A percentile compares a stretch with the other conserved stretches of the same genome.
Conservation (phyloP, 2,113 vertebrate species). For the Varanus salvator region DNA sequence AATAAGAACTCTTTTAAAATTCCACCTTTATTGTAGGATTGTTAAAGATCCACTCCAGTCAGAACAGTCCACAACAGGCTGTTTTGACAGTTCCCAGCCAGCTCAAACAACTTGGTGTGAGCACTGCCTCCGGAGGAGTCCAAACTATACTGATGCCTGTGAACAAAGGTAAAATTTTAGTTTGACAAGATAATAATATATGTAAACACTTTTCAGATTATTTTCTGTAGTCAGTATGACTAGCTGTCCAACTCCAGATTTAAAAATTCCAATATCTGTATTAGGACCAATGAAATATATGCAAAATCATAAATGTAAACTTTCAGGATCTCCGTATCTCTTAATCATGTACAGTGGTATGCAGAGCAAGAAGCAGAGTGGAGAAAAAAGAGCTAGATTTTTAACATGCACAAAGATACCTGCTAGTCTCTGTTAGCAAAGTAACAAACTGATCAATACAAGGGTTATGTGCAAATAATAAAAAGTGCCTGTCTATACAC, state of each 20-base stretch:
- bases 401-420: background rate
- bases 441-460: background rate
- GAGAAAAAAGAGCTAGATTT: too few species aligned
- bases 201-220: background rate
- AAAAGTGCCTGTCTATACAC: background rate
- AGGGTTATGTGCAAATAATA: background rate
- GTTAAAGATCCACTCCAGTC: constrained; percentile 93
- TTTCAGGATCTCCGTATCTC: background rate
- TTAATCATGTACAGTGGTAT: constrained; percentile 33
- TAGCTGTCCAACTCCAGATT: background rate
- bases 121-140: constrained; percentile 81
- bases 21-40: constrained; percentile 81
- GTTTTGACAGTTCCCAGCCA: constrained; percentile 94
- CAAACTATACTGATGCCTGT: constrained; percentile 95
- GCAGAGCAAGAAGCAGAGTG: background rate
- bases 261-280: constrained; percentile 23
- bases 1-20: constrained; percentile 17
- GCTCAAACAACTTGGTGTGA: constrained; percentile 90
- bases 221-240: background rate
- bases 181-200: background rate
- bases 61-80: constrained; percentile 89
- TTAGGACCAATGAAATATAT: background rate
- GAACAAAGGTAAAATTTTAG: constrained; percentile 85
- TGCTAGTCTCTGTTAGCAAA: constrained; percentile 32
- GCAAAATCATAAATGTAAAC: background rate